Base-by-base conservation (phyloP, 1,140 invertebrate species). In the Drosophila ficusphila region DNA sequence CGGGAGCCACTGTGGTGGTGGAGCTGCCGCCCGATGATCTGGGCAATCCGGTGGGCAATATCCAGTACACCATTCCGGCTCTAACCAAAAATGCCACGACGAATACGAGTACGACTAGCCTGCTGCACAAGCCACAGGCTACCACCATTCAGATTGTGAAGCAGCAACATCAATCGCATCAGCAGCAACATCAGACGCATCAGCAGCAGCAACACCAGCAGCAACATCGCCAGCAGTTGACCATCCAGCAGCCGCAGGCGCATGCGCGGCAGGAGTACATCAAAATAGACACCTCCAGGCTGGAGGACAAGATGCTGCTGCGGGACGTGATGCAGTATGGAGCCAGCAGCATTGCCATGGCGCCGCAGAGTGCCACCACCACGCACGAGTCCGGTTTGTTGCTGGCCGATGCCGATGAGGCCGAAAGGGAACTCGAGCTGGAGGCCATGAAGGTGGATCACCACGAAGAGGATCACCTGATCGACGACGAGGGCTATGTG, bases 271-370 rank as follows among this genome's bases (percentile, higher is more conserved):
- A 71, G 51, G 90, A 91, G 49, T 91, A 79, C 31, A 91, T 90
- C 19, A 90, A 90, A 57, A 89, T 90, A 19, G 85, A 90, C 42
- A 85, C 89, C 0, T 90, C 82, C 0, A 56, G 88, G 12, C 46
- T 90, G 39, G 85, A 90, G 53, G 89, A 90, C 21, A 90, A 90
- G 44, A 69, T 90, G 75, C 42, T 90, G 12, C 41, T 90, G 31
- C 81, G 89, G 3, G 90, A 90, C 54, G 89, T 90, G 11, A 86
- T 90, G 73, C 89, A 90, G n/a, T 90, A 90, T 65, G 89, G 82
- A 0, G 46, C 81, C 33, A 76, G 73, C 18, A 88, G 76, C 60
- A 75, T 86, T 31, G 44, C 68, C 14, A 86, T 73, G 69, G 60
- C 79, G 19, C 34, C 71, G 14, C 53, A 62, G 9, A 58, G 53